phyloP scores from a whole-genome alignment of 2,113 vertebrate genomes.

The Aviceda subcristata region DNA sequence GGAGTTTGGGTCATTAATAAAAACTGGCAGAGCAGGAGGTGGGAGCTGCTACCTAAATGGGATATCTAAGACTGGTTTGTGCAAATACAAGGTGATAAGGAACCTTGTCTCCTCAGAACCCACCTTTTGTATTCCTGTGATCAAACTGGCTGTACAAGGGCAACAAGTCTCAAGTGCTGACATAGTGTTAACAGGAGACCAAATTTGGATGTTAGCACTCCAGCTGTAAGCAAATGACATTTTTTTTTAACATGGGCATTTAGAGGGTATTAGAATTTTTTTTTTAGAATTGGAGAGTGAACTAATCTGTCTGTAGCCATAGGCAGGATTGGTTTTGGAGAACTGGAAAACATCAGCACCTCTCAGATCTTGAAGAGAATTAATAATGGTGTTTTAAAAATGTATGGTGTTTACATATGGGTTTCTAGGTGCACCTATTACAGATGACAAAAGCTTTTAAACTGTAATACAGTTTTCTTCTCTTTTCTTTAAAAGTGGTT shows the following conservation, averaged over 20 bases:
- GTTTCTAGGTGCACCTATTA: neutral
- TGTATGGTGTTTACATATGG: neutral
- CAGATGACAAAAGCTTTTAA: neutral
- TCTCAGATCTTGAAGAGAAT: neutral
- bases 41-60: neutral
- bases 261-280: neutral
- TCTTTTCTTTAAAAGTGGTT: neutral
- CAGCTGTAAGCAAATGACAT: neutral
- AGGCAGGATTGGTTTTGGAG: neutral
- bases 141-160: neutral
- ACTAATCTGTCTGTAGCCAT: neutral
- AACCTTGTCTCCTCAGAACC: neutral
- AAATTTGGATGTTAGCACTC: neutral
- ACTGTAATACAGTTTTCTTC: neutral
- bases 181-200: neutral
- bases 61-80: neutral
- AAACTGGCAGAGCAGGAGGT: neutral
- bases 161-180: neutral
- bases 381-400: neutral
- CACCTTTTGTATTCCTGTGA: neutral
- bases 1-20: neutral
- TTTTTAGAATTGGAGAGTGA: neutral
- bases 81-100: neutral
- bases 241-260: neutral
- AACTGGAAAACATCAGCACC: neutral